Conservation (phyloP, 2,888 invertebrate genomes). For the Tenthredo scrophulariae region DNA sequence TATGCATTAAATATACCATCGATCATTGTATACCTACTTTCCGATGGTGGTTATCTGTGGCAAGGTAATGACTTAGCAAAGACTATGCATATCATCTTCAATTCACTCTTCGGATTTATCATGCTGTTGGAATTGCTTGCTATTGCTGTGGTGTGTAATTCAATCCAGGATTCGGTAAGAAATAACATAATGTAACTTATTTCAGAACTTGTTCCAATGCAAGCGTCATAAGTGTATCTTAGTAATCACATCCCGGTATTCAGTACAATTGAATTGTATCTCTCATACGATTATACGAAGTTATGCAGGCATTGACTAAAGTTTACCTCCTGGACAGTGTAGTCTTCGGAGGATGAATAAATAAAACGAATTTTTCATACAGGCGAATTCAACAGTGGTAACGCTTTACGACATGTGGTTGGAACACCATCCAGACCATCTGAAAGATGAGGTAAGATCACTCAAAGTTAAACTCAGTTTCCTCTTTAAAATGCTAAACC, state of each 20-base stretch:
- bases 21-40: neutral
- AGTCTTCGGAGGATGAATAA: neutral
- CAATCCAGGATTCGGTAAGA: neutral
- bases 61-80: neutral
- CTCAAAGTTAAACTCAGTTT: neutral
- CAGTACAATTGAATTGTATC: neutral
- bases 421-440: neutral
- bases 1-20: neutral
- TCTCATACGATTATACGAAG: neutral
- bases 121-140: neutral
- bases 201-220: neutral
- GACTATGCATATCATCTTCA: neutral
- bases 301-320: neutral
- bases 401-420: slow-evolving; percentile 1
- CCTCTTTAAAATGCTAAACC: too few species aligned
- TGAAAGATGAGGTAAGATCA: neutral
- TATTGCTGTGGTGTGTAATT: neutral
- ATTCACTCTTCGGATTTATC: neutral
- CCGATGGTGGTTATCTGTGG: neutral
- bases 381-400: neutral
- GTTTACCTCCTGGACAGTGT: neutral
- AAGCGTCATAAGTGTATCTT: neutral
- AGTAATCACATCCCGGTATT: neutral
- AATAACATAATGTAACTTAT: neutral
- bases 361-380: neutral